phyloP scores from a whole-genome alignment of 23 tunicate species.

The Ciona savignyi region DNA sequence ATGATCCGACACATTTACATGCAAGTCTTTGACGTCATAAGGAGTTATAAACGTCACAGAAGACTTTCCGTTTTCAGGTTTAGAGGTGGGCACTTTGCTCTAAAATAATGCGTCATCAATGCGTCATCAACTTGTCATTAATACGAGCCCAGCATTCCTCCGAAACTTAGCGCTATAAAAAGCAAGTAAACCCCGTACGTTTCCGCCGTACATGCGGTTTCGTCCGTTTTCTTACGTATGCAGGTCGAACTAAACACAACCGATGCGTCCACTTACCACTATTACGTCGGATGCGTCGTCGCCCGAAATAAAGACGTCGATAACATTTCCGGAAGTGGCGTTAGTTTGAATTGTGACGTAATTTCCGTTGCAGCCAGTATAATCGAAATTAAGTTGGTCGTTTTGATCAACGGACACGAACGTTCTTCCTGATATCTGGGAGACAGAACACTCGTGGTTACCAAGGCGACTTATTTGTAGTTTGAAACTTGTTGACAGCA shows the following conservation, averaged over 20 bases:
- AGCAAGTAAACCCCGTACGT: no score
- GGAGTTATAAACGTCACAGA: constrained; percentile 8
- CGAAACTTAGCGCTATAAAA: no score
- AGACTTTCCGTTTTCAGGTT: constrained; percentile 19
- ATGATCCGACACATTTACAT: background rate
- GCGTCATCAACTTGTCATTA: background rate
- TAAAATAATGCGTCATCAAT: no score
- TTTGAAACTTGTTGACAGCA: no score
- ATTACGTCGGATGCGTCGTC: background rate
- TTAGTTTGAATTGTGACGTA: constrained; percentile 5
- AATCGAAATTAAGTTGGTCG: background rate
- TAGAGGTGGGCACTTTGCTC: constrained; percentile 1
- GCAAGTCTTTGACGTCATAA: background rate
- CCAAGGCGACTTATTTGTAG: no score
- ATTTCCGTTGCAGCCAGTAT: background rate
- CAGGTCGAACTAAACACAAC: no score
- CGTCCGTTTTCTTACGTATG: no score
- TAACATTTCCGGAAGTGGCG: background rate
- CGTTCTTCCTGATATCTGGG: background rate
- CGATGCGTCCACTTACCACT: background rate
- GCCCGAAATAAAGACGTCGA: constrained; percentile 1
- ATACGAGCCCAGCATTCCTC: no score
- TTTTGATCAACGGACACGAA: background rate
- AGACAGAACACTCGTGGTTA: no score
- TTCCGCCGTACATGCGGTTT: no score